Percentiles rank a stretch among this genome's conserved stretches.
Evolutionary conservation across 2,113 vertebrate genomes (phyloP).

Genomic region (Mystacornis crossleyi): DNA sequence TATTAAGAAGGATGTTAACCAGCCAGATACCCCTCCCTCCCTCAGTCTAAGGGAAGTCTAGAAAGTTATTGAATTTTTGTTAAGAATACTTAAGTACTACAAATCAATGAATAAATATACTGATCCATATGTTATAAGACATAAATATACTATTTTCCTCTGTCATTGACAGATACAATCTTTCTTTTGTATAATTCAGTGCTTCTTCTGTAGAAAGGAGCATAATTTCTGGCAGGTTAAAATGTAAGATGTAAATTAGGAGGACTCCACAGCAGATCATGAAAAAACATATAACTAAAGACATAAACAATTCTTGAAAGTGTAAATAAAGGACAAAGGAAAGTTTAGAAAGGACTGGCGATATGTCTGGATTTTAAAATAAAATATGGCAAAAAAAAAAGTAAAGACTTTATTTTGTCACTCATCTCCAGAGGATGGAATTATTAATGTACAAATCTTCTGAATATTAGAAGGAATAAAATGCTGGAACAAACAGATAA

Average conservation of each 20-base stretch:
- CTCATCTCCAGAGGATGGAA: background rate
- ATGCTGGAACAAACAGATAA: background rate
- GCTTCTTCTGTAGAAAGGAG: background rate
- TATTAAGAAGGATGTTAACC: background rate
- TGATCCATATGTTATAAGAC: background rate
- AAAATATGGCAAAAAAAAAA: background rate
- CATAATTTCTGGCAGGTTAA: constrained; percentile 24
- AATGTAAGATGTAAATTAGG: constrained; percentile 36
- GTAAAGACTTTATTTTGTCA: background rate
- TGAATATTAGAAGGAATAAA: background rate
- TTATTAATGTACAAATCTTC: background rate
- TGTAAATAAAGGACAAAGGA: background rate
- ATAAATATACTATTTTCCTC: constrained; percentile 1
- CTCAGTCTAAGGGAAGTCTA: background rate
- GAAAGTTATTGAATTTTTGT: background rate
- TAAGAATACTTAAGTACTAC: background rate
- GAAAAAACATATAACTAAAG: background rate
- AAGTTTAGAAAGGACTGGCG: background rate
- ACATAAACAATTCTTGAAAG: background rate
- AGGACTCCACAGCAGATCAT: background rate
- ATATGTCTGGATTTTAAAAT: background rate
- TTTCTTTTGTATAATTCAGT: constrained; percentile 40
- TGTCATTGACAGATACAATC: background rate
- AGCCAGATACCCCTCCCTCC: background rate
- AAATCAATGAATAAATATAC: constrained; percentile 14